phyloP scores from a whole-genome alignment of 2,797 vertebrate species.

The Steatocranus sp. region DNA sequence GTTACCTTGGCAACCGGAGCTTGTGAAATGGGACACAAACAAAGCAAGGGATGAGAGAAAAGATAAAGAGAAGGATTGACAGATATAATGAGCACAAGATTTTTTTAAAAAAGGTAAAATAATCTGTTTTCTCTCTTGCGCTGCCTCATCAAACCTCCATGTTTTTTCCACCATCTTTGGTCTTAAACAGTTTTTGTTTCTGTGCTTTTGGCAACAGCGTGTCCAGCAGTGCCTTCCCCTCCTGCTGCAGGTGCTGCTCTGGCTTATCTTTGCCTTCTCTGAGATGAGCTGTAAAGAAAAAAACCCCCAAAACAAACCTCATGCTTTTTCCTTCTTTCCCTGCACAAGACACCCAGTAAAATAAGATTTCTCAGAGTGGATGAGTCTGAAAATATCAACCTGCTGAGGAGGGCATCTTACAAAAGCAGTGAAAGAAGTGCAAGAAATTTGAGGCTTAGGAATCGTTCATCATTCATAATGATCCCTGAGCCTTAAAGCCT shows the following conservation, averaged over 20 bases:
- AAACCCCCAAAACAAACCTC: fast-evolving
- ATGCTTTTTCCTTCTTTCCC: not conserved
- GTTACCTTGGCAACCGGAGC: constrained; percentile 55
- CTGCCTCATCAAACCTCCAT: not conserved
- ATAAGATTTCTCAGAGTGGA: not conserved
- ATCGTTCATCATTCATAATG: not conserved
- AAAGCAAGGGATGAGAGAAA: not conserved
- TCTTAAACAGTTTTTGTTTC: not conserved
- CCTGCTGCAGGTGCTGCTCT: not conserved
- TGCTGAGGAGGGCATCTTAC: not conserved
- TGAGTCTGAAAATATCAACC: not conserved
- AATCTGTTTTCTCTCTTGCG: not conserved
- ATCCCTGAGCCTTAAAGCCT: not conserved
- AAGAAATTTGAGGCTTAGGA: not conserved
- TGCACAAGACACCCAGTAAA: not conserved
- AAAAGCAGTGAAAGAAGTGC: not conserved
- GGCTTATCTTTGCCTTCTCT: not conserved
- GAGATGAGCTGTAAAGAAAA: not conserved
- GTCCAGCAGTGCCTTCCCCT: not conserved
- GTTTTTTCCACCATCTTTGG: not conserved
- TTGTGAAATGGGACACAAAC: constrained; percentile 20
- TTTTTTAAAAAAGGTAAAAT: not conserved
- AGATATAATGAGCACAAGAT: not conserved
- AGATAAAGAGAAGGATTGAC: not conserved
- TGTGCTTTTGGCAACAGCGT: not conserved